These are phyloP conservation scores for Drosophila santomea DNA, from an alignment of 1,140 invertebrate genomes.

Conservation along the genomic window DNA sequence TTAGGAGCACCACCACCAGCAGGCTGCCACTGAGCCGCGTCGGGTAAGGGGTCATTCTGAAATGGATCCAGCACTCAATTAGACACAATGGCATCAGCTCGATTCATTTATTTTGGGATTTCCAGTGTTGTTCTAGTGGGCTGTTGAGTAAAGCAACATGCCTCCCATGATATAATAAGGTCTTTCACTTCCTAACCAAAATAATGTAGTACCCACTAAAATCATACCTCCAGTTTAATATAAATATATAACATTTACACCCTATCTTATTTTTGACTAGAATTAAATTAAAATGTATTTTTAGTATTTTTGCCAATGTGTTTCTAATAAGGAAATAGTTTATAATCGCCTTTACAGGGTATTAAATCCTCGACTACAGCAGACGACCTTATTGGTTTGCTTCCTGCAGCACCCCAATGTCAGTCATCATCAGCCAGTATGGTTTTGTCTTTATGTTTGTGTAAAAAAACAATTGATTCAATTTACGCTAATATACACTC, in stretches of 20 bases:
- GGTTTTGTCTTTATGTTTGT: constrained; percentile 47
- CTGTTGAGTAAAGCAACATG: background rate
- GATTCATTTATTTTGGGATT: background rate
- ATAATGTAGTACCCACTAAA: too few species aligned
- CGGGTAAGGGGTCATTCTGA: constrained; percentile 48
- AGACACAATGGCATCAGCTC: background rate
- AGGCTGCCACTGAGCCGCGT: constrained; percentile 41
- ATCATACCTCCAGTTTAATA: too few species aligned
- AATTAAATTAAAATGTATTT: too few species aligned
- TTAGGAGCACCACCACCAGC: constrained; percentile 37
- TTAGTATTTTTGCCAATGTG: background rate
- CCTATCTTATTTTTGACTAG: too few species aligned
- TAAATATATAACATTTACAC: too few species aligned
- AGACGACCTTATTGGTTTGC: background rate
- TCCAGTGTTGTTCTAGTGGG: background rate
- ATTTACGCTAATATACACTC: constrained; percentile 61
- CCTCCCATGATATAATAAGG: background rate
- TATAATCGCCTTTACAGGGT: background rate
- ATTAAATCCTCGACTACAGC: background rate
- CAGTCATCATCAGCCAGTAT: constrained; percentile 49
- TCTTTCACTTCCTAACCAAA: too few species aligned
- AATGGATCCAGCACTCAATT: constrained; percentile 6
- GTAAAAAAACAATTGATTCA: constrained; percentile 75
- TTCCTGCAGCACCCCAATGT: constrained; percentile 24
- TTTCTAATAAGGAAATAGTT: background rate